Evolutionary conservation across 2,113 vertebrate genomes (phyloP).

Genomic region (Poeciliopsis turrubarensis): DNA sequence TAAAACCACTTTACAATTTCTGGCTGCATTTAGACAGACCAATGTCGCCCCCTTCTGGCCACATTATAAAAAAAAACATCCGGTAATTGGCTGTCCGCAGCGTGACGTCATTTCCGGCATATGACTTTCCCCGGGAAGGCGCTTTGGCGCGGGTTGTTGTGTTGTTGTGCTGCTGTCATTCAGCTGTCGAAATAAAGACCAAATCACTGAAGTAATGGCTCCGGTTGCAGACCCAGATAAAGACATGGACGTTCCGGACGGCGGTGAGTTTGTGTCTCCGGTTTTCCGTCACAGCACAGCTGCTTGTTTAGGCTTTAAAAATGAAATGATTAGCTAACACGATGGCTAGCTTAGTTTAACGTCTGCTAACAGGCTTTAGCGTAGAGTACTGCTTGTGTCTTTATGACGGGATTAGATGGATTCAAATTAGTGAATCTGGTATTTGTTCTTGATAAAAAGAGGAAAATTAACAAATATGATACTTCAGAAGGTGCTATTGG

Average conservation of each 20-base stretch:
- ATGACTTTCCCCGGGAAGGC: slow-evolving; percentile 81
- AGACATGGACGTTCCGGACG: slow-evolving; percentile 62
- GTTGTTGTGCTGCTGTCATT: slow-evolving; percentile 63
- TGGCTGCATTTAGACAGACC: not conserved
- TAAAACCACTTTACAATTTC: too few relatives aligned
- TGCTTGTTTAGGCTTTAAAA: not conserved
- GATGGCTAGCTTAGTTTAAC: slow-evolving; percentile 22
- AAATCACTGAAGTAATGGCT: slow-evolving; percentile 59
- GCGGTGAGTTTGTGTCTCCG: slow-evolving; percentile 59
- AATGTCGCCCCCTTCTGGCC: slow-evolving; percentile 39
- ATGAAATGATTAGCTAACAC: slow-evolving; percentile 27
- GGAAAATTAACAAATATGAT: not conserved
- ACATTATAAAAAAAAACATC: fast-evolving
- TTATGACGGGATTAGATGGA: not conserved
- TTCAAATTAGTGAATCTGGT: not conserved
- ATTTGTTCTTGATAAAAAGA: not conserved
- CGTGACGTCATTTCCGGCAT: slow-evolving; percentile 70
- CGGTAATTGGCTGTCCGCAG: slow-evolving; percentile 29
- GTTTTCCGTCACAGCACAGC: not conserved
- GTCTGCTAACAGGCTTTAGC: not conserved
- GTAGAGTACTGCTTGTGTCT: too few relatives aligned
- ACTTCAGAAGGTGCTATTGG: not conserved
- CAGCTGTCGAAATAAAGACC: not conserved
- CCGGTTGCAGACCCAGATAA: slow-evolving; percentile 78
- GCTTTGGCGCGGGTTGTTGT: slow-evolving; percentile 75